These are phyloP conservation scores for Epistrophella euchroma DNA, from an alignment of 2,888 invertebrate genomes.

Conservation along the genomic window DNA sequence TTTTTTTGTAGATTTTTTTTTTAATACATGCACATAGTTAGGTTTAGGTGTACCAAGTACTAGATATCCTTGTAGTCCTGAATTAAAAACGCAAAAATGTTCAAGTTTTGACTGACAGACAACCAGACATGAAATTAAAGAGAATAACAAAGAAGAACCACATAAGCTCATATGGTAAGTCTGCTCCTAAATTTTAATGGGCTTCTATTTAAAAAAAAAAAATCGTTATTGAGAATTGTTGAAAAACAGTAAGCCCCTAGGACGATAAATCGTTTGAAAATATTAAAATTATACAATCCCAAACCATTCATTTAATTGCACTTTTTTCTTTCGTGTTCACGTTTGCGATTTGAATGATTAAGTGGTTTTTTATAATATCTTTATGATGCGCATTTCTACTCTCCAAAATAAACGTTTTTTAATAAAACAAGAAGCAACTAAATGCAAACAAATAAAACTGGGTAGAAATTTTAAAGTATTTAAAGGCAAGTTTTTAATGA, in stretches of 20 bases:
- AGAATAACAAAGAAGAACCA: constrained; percentile 58
- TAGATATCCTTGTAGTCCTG: constrained; percentile 39
- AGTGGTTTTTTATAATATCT: not conserved
- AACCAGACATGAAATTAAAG: constrained; percentile 36
- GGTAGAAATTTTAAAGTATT: too few relatives aligned
- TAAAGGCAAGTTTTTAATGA: too few relatives aligned
- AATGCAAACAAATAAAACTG: too few relatives aligned
- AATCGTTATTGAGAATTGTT: not conserved
- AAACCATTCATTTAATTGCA: not conserved
- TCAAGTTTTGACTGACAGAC: constrained; percentile 53
- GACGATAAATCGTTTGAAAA: constrained; percentile 9
- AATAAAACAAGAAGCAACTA: too few relatives aligned
- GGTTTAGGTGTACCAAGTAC: constrained; percentile 4
- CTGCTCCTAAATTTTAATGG: constrained; percentile 49
- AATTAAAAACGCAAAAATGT: constrained; percentile 59
- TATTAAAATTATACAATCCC: not conserved
- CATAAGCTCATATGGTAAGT: constrained; percentile 34
- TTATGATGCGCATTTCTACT: too few relatives aligned
- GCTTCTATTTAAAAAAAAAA: constrained; percentile 26
- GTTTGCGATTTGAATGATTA: not conserved
- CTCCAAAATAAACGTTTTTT: too few relatives aligned
- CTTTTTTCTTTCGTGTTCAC: not conserved
- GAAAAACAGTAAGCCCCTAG: not conserved
- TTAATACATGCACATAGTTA: constrained; percentile 3
- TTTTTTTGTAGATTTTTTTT: not conserved